These are phyloP conservation scores for Adelphocoris suturalis DNA, from an alignment of 2,888 invertebrate species.

Conservation along the genomic window DNA sequence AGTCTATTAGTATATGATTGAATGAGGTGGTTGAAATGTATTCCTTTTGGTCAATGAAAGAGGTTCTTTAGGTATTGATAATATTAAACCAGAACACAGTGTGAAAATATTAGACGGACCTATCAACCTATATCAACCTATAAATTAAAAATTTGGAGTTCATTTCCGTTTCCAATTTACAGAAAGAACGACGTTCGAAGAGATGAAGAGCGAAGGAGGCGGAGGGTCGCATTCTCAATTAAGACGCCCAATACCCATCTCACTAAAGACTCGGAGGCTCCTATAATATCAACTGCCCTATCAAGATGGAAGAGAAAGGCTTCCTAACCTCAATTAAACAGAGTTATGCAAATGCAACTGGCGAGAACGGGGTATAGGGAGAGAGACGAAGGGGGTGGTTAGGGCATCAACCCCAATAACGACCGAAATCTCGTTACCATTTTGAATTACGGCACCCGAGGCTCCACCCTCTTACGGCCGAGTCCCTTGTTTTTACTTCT, in stretches of 20 bases:
- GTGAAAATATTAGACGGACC: too few species aligned
- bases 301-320: constrained; percentile 59
- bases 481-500: constrained; percentile 59
- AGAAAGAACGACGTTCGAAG: neutral
- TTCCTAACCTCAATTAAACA: constrained; percentile 69
- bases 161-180: too few species aligned
- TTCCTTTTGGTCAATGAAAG: too few species aligned
- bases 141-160: too few species aligned
- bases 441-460: constrained; percentile 57
- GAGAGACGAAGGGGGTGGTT: constrained; percentile 8
- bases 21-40: too few species aligned
- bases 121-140: too few species aligned
- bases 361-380: neutral
- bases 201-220: neutral
- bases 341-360: constrained; percentile 69
- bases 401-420: constrained; percentile 69
- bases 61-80: too few species aligned
- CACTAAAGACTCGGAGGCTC: constrained; percentile 46
- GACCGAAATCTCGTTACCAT: constrained; percentile 69
- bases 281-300: constrained; percentile 70
- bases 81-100: too few species aligned
- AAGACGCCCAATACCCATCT: constrained; percentile 50
- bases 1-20: too few species aligned
- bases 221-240: constrained; percentile 27
- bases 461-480: neutral